Conservation (phyloP, 2,888 invertebrate species). For the Troides oblongomaculatus region DNA sequence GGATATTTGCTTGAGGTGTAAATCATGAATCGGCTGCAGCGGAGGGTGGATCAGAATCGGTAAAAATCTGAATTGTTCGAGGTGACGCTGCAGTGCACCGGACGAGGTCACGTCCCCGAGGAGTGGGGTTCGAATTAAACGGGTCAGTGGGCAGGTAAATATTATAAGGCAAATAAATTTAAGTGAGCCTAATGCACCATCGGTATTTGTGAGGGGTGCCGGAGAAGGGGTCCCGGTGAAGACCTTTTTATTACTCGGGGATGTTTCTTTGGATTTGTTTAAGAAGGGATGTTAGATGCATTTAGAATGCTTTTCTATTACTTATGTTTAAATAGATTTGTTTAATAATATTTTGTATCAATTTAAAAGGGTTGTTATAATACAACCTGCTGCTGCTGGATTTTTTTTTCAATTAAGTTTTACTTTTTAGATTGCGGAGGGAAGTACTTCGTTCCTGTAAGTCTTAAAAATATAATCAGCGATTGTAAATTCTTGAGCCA, state of each 20-base stretch:
- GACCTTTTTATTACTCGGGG: conserved; percentile 25
- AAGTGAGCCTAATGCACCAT: conserved; percentile 72
- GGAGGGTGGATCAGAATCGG: conserved; percentile 10
- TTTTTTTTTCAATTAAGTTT: no score
- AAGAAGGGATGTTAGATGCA: conserved; percentile 6
- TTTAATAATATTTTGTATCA: not conserved
- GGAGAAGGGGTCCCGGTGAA: conserved; percentile 33
- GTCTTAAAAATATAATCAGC: conserved; percentile 37
- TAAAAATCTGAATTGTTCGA: conserved; percentile 44
- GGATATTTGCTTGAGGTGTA: conserved; percentile 3
- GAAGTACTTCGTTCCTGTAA: no score
- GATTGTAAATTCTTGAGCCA: conserved; percentile 49
- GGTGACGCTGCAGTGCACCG: conserved; percentile 66
- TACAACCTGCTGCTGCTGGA: no score
- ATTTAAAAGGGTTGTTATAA: no score
- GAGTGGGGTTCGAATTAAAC: conserved; percentile 61
- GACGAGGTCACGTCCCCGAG: conserved; percentile 58
- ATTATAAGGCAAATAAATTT: conserved; percentile 75
- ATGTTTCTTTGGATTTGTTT: conserved; percentile 18
- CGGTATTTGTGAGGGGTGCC: conserved; percentile 54
- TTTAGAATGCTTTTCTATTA: not conserved
- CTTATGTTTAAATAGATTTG: not conserved
- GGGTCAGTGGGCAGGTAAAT: conserved; percentile 77
- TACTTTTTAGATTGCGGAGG: no score
- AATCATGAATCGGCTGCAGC: not conserved